Evolutionary conservation across 2,888 invertebrate genomes (phyloP).

Genomic region (Epistrophe eligans): DNA sequence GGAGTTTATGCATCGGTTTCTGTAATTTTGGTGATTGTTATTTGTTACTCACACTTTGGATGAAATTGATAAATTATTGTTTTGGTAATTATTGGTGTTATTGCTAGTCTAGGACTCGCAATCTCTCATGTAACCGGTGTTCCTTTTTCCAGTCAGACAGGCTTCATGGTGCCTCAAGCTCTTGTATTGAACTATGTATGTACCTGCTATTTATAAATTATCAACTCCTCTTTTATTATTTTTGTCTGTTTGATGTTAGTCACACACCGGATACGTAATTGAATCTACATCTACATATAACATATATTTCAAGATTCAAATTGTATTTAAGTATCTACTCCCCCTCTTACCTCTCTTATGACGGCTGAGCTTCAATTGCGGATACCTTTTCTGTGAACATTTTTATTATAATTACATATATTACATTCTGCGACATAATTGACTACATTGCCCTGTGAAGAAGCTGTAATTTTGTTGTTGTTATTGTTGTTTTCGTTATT

Average conservation of each 20-base stretch:
- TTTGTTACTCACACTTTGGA: too few relatives aligned
- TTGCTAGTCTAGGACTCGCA: too few relatives aligned
- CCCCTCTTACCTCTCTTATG: background rate
- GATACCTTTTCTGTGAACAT: constrained; percentile 23
- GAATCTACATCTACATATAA: background rate
- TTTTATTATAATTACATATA: constrained; percentile 64
- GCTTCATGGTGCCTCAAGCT: background rate
- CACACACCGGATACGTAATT: background rate
- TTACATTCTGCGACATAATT: constrained; percentile 73
- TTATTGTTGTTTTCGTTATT: constrained; percentile 40
- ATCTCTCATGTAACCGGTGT: too few relatives aligned
- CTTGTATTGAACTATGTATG: background rate
- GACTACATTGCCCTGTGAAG: constrained; percentile 52
- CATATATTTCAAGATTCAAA: constrained; percentile 3
- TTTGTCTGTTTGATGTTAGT: background rate
- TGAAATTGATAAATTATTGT: too few relatives aligned
- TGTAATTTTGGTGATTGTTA: too few relatives aligned
- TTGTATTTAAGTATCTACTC: background rate
- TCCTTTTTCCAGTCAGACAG: background rate
- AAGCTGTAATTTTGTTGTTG: constrained; percentile 57
- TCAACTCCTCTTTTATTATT: background rate
- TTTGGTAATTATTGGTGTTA: too few relatives aligned
- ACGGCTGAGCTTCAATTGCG: constrained; percentile 4
- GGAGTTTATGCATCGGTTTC: too few relatives aligned
- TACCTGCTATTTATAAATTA: background rate